phyloP scores from a whole-genome alignment of 2,888 invertebrate species.

The Leucophora obtusa region DNA sequence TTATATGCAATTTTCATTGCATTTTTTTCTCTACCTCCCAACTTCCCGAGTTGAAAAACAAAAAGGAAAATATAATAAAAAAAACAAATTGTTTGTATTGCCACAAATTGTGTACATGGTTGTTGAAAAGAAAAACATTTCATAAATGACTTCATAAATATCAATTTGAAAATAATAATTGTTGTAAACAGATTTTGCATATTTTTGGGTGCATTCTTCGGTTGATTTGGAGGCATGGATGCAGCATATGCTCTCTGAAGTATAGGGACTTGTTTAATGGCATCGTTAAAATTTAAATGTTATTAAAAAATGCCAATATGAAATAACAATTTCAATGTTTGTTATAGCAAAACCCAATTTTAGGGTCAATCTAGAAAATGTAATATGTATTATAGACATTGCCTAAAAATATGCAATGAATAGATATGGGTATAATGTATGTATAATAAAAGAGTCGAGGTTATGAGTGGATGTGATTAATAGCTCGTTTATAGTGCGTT shows the following conservation, averaged over 20 bases:
- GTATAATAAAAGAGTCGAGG: neutral
- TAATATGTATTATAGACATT: slow-evolving; percentile 27
- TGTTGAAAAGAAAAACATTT: slow-evolving; percentile 73
- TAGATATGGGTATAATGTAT: neutral
- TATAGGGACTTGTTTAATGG: slow-evolving; percentile 46
- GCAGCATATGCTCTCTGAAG: neutral
- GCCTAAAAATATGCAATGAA: slow-evolving; percentile 45
- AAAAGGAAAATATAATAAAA: slow-evolving; percentile 13
- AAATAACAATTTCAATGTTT: slow-evolving; percentile 43
- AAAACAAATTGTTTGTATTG: slow-evolving; percentile 62
- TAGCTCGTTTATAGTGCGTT: no score
- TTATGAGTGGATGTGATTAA: neutral
- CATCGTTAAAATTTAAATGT: slow-evolving; percentile 58
- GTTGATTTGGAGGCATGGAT: neutral
- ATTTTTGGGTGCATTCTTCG: slow-evolving; percentile 54
- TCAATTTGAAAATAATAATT: slow-evolving; percentile 74
- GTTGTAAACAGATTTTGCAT: slow-evolving; percentile 68
- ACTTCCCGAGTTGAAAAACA: neutral
- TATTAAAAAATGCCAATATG: slow-evolving; percentile 49
- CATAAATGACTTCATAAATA: slow-evolving; percentile 76
- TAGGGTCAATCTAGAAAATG: slow-evolving; percentile 40
- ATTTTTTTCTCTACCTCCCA: slow-evolving; percentile 37
- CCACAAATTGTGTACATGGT: slow-evolving; percentile 70
- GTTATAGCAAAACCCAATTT: slow-evolving; percentile 45
- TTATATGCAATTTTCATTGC: slow-evolving; percentile 72